Conservation (phyloP, 1,140 invertebrate genomes). For the Branchinecta lynchi region DNA sequence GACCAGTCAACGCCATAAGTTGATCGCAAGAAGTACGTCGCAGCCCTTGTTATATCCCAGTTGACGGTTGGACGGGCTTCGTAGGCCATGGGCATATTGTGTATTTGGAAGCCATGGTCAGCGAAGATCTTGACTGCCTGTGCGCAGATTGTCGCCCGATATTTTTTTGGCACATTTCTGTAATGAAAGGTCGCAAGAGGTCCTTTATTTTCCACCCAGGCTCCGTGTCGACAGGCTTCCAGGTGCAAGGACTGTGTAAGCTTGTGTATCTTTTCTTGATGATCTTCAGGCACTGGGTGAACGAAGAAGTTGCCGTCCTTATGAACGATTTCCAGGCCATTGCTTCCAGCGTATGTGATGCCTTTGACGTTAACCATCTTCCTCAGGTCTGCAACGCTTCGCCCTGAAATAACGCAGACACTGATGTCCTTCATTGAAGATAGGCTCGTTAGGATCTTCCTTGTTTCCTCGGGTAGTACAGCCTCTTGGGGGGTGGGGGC, state of each 20-base stretch:
- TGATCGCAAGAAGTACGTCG: conserved; percentile 31
- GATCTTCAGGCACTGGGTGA: conserved; percentile 31
- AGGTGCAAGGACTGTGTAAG: conserved; percentile 27
- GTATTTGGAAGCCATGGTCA: conserved; percentile 28
- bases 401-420: conserved; percentile 32
- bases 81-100: conserved; percentile 28
- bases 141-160: conserved; percentile 24
- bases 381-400: conserved; percentile 29
- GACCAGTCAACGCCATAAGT: conserved; percentile 33
- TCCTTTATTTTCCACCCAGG: conserved; percentile 35
- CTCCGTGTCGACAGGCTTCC: conserved; percentile 30
- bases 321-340: conserved; percentile 32
- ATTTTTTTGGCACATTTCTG: conserved; percentile 24
- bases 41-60: conserved; percentile 33
- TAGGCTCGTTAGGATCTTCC: conserved; percentile 28
- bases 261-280: conserved; percentile 28
- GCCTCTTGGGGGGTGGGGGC: conserved; percentile 33
- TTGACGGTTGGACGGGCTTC: conserved; percentile 32
- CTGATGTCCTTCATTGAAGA: conserved; percentile 29
- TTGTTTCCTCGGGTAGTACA: conserved; percentile 29
- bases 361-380: conserved; percentile 31
- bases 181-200: conserved; percentile 33
- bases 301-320: conserved; percentile 31
- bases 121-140: conserved; percentile 28
- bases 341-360: conserved; percentile 32